Evolutionary conservation across 2,113 vertebrate species (phyloP).

Genomic region (Triplophysa rosa): DNA sequence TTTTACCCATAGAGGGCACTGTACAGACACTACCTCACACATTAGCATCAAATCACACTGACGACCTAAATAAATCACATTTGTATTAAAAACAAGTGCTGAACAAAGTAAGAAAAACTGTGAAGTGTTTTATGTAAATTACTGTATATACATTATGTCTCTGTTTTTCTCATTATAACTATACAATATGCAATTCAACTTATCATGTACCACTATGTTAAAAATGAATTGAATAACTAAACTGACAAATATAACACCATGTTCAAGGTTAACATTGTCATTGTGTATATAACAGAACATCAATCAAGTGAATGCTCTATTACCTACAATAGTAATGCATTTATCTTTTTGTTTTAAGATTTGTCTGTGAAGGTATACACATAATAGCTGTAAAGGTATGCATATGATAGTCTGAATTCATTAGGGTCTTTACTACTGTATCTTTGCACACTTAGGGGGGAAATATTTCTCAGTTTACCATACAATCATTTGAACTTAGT

Average conservation of each 20-base stretch:
- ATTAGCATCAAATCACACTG: neutral
- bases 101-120: neutral
- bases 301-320: neutral
- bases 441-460: neutral
- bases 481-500: neutral
- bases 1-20: slow-evolving; percentile 51
- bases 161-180: neutral
- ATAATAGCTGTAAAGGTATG: too few species aligned
- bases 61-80: neutral
- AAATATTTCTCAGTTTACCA: neutral
- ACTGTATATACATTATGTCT: neutral
- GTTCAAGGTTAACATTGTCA: too few species aligned
- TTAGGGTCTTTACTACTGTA: neutral
- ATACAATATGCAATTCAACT: neutral
- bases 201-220: neutral
- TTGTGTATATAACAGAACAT: neutral
- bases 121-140: neutral
- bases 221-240: too few species aligned
- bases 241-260: neutral
- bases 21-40: slow-evolving; percentile 21
- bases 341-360: too few species aligned
- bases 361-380: too few species aligned
- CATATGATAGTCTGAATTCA: too few species aligned
- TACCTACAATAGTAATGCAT: neutral
- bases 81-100: slow-evolving; percentile 5